Evolutionary conservation across 2,888 invertebrate genomes (phyloP).

Genomic region (Tetragnatha montana): DNA sequence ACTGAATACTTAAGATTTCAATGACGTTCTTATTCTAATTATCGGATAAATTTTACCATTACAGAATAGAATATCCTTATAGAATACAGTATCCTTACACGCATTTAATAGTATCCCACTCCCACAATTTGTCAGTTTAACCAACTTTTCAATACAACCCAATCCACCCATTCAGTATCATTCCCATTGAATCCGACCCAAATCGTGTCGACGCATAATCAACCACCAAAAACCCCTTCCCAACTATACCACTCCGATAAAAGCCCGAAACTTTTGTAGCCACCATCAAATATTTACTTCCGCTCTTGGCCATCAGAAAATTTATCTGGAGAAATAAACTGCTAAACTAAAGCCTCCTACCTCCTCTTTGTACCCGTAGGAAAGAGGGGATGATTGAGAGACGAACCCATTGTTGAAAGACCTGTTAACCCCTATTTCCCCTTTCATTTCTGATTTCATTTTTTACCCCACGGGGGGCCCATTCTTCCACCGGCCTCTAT

Average conservation of each 20-base stretch:
- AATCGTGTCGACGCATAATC: no score
- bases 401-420: conserved; percentile 48
- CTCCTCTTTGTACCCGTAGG: not conserved
- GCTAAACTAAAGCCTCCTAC: conserved; percentile 32
- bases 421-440: conserved; percentile 66
- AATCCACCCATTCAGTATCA: no score
- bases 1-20: no score
- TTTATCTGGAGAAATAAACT: conserved; percentile 50
- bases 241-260: not conserved
- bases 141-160: no score
- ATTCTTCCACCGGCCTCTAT: conserved; percentile 21
- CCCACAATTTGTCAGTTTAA: no score
- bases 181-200: no score
- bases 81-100: no score
- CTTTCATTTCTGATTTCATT: conserved; percentile 44
- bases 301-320: conserved; percentile 24
- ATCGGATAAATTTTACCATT: no score
- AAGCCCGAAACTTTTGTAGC: conserved; percentile 29
- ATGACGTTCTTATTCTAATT: no score
- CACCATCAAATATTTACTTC: conserved; percentile 56
- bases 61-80: no score
- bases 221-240: no score
- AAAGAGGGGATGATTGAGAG: conserved; percentile 28
- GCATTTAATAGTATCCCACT: no score
- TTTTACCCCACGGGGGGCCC: not conserved